phyloP scores from a whole-genome alignment of 2,797 vertebrate species.

The Strix occidentalis region DNA sequence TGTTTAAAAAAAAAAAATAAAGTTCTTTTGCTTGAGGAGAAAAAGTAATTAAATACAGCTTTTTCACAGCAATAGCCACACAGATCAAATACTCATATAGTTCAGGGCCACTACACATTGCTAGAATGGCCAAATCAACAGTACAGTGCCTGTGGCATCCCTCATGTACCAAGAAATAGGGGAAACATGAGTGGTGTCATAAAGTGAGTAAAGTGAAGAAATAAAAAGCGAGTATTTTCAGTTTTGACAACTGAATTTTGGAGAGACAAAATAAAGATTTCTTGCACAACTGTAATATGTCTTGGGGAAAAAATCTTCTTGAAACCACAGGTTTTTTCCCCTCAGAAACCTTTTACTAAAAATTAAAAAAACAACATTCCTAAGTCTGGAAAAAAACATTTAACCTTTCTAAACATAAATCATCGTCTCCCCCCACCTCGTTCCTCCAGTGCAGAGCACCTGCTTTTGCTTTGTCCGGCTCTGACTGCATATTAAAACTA shows the following conservation, averaged over 20 bases:
- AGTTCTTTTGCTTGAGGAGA: background rate
- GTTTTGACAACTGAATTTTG: background rate
- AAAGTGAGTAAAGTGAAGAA: background rate
- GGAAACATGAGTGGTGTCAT: background rate
- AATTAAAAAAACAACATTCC: conserved; percentile 19
- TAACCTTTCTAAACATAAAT: conserved; percentile 52
- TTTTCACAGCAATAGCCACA: background rate
- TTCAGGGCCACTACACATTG: background rate
- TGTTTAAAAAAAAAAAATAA: background rate
- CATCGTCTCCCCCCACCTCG: background rate
- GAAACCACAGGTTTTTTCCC: conserved; percentile 19
- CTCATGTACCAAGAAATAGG: background rate
- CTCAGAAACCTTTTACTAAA: conserved; percentile 29
- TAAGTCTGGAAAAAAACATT: conserved; percentile 19
- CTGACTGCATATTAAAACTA: background rate
- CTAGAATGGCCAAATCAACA: background rate
- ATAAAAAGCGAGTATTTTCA: conserved; percentile 3
- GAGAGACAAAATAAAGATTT: conserved; percentile 2
- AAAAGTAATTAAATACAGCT: background rate
- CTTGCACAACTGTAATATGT: conserved; percentile 12
- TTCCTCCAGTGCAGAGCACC: conserved; percentile 18
- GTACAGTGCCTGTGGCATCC: background rate
- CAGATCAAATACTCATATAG: background rate
- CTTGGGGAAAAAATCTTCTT: conserved; percentile 23
- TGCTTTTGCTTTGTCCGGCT: conserved; percentile 33